Percentiles rank a stretch among this genome's conserved stretches.
These are phyloP conservation scores for Fabriciana adippe DNA, from an alignment of 2,888 invertebrate species.

Conservation along the genomic window DNA sequence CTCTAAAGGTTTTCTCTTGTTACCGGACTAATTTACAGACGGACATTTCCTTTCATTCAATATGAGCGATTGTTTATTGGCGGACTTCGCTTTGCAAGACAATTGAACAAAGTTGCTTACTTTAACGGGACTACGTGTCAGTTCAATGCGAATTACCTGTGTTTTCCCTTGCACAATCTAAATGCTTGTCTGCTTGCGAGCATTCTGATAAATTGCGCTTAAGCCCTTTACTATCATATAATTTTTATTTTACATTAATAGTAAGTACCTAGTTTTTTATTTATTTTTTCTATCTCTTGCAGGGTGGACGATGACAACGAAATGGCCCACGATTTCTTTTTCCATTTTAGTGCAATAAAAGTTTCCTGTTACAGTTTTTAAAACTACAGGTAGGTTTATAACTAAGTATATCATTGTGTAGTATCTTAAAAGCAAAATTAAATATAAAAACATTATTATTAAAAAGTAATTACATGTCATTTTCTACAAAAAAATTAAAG, in stretches of 20 bases:
- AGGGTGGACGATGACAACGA: too few species aligned
- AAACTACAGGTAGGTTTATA: too few species aligned
- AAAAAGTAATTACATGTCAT: too few species aligned
- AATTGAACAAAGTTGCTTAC: slow-evolving; percentile 73
- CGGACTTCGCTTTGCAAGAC: slow-evolving; percentile 71
- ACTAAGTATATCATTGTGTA: too few species aligned
- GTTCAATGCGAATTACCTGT: slow-evolving; percentile 42
- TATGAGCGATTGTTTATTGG: slow-evolving; percentile 81
- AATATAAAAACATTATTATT: too few species aligned
- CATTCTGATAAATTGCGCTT: slow-evolving; percentile 25
- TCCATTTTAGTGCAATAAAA: too few species aligned
- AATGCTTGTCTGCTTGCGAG: slow-evolving; percentile 22
- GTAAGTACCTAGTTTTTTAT: neutral
- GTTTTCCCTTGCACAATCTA: slow-evolving; percentile 38
- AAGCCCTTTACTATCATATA: neutral
- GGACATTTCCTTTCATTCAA: slow-evolving; percentile 81
- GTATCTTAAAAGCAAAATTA: too few species aligned
- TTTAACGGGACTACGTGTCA: slow-evolving; percentile 63
- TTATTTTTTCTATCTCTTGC: too few species aligned
- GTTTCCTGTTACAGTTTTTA: too few species aligned
- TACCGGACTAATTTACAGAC: slow-evolving; percentile 76
- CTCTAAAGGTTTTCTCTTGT: slow-evolving; percentile 80
- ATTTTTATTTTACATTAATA: neutral
- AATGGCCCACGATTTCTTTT: too few species aligned
- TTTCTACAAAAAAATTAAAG: too few species aligned